Base-by-base conservation (phyloP, 2,888 invertebrate genomes). In the Chydorus sphaericus region DNA sequence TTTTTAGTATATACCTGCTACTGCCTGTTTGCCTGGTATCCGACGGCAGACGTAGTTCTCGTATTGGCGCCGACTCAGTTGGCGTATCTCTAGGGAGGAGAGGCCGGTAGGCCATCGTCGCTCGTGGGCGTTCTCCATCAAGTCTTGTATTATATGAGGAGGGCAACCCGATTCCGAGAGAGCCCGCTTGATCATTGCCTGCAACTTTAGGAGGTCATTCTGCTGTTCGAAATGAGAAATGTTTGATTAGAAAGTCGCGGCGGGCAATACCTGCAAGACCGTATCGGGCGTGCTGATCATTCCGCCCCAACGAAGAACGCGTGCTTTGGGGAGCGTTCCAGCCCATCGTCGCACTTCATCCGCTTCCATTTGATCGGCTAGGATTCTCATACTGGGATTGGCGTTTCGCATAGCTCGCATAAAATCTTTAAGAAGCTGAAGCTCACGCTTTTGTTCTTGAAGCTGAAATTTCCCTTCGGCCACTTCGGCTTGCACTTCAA, bases 281-380 rank as follows among this genome's bases (percentile, higher is more conserved):
- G 90, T 89, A 69, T 96, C 94, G 0, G 96, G 96, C 11, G 96
- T 96, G 29, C 93, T 93, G 66, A 96, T 96, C 92, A 96, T 93
- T 56, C 94, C 94, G 55, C 94, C 96, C 96, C 94, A 96, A 57
- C 94, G 78, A 1, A 92, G 92, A 48, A 96, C 94, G 58, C 92
- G 74, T 18, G 91, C 91, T 48, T 88, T 73, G 1, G 87, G 76
- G 49, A 92, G 71, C 0, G 87, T 82, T 63, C 79, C 81, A 48
- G 89, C 86, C 92, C 92, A 92, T 65, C 88, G 78, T 37, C 86
- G 77, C 57, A 93, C 88, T 70, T 93, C 93, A 66, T 92, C 91
- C 55, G 89, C 80, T 69, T 93, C 93, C 85, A 93, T 90, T 66
- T 91, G 89, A 67, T 92, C 90, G 3, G 91, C 89, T 54, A 92